phyloP scores from a whole-genome alignment of 2,888 invertebrate species.

The Cheilosia variabilis region DNA sequence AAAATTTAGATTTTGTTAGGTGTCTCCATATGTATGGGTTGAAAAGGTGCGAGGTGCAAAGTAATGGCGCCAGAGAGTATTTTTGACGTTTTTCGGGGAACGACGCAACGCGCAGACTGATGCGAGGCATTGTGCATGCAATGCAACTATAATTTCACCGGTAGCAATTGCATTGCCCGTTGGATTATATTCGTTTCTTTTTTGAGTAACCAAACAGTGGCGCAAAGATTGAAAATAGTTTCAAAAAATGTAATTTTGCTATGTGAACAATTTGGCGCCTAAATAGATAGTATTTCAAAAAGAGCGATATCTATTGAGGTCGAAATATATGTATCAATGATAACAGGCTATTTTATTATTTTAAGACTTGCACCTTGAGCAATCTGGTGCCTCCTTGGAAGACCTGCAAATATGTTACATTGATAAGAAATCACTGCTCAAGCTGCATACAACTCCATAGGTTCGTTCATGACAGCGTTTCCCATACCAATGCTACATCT shows the following conservation, averaged over 20 bases:
- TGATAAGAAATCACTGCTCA: too few species aligned
- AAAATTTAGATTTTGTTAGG: constrained; percentile 1
- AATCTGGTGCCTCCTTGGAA: too few species aligned
- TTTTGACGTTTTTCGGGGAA: neutral
- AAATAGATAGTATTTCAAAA: too few species aligned
- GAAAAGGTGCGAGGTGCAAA: neutral
- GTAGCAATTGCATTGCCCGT: neutral
- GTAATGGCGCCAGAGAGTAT: constrained; percentile 3
- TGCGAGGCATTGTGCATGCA: neutral
- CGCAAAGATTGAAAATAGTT: neutral
- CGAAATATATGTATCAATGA: too few species aligned
- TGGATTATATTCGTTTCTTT: neutral
- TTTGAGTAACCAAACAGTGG: neutral
- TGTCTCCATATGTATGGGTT: neutral
- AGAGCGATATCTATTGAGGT: too few species aligned
- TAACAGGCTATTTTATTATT: too few species aligned
- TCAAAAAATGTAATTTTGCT: neutral
- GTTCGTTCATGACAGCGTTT: neutral
- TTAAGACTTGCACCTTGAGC: too few species aligned
- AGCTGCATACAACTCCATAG: too few species aligned
- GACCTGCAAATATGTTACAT: too few species aligned
- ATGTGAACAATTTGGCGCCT: too few species aligned
- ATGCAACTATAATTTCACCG: neutral
- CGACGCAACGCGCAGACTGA: neutral
- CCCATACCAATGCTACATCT: neutral